Evolutionary conservation across 37 sponge, comb jelly and placozoan species (phyloP), one percentile per base, ranked within the genome.

Genomic region (Chondrosia reniformis): DNA sequence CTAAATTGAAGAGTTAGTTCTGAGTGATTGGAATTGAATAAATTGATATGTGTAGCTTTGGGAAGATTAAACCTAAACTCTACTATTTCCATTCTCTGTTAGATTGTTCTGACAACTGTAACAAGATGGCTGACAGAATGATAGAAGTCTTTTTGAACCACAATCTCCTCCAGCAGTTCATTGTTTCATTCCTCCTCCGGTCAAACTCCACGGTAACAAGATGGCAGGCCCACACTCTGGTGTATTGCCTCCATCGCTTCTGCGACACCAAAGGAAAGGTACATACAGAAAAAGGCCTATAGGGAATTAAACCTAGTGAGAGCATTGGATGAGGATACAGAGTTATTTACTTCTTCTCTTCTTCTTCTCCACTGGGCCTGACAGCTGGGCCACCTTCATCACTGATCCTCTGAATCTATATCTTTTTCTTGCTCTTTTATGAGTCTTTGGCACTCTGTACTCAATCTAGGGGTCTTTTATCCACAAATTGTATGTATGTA

Each of bases 201-300:
- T 80, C 90, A 42, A 93, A 93, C 82, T 79, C 79, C 63, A 72
- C 90, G 30, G 40, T 76, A 3, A 63, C 89, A 0, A 83, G 90
- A 38, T 93, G 94, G 94, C 87, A 86, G 67, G 83, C 84, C 9
- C 94, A 93, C 62, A 28, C 81, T 0, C 67, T 93, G 28, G 31
- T 85, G 30, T 83, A 90, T 54, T 37, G 57, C 33, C 75, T 90
- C 69, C 85, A 79, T 72, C 74, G 66, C 55, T 74, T 24, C 72
- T 69, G 40, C 36, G 44, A 69, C n/a, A n/a, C n/a, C n/a, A n/a
- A n/a, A n/a, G n/a, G n/a, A n/a, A n/a, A n/a, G n/a, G n/a, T n/a
- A n/a, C n/a, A n/a, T n/a, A n/a, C n/a, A n/a, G n/a, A n/a, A n/a
- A n/a, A n/a, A n/a, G n/a, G n/a, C n/a, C n/a, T n/a, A n/a, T n/a